phyloP scores from a whole-genome alignment of 2,797 vertebrate genomes.

The Buceros bicornis region DNA sequence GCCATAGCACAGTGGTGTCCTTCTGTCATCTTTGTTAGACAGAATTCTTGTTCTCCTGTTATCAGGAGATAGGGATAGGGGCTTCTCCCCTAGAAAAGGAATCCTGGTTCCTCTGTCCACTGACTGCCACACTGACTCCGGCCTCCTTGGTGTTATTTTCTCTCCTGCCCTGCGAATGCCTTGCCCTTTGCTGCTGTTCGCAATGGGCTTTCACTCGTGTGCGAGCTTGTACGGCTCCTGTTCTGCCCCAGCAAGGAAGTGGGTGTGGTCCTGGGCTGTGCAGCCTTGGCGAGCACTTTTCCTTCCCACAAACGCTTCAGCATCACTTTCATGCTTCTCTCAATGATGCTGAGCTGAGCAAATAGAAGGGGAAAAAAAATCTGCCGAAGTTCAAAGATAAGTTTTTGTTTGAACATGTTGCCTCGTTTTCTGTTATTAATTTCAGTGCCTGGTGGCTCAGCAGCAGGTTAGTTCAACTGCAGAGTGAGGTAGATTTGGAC shows the following conservation, averaged over 20 bases:
- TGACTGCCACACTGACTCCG: not conserved
- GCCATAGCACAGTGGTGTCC: not conserved
- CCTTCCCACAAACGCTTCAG: not conserved
- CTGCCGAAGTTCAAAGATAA: not conserved
- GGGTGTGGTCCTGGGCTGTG: not conserved
- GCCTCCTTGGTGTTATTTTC: not conserved
- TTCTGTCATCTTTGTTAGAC: not conserved
- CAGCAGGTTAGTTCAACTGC: not conserved
- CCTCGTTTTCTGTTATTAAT: not conserved
- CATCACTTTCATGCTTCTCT: not conserved
- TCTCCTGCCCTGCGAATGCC: not conserved
- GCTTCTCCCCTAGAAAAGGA: not conserved
- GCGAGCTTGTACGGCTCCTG: fast-evolving
- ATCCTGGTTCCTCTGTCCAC: not conserved
- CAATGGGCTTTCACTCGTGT: fast-evolving
- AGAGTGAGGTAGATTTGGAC: not conserved
- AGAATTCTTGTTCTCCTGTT: not conserved
- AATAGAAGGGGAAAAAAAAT: not conserved
- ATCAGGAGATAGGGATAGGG: not conserved
- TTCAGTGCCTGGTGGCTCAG: not conserved
- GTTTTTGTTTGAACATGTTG: not conserved
- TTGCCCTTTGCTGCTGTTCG: not conserved
- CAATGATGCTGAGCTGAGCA: not conserved
- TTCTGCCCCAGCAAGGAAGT: not conserved
- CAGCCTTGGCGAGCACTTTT: not conserved